A percentile compares a stretch with the other conserved stretches of the same genome.
phyloP scores from a whole-genome alignment of 1,140 invertebrate genomes.

The Drosophila pandora region DNA sequence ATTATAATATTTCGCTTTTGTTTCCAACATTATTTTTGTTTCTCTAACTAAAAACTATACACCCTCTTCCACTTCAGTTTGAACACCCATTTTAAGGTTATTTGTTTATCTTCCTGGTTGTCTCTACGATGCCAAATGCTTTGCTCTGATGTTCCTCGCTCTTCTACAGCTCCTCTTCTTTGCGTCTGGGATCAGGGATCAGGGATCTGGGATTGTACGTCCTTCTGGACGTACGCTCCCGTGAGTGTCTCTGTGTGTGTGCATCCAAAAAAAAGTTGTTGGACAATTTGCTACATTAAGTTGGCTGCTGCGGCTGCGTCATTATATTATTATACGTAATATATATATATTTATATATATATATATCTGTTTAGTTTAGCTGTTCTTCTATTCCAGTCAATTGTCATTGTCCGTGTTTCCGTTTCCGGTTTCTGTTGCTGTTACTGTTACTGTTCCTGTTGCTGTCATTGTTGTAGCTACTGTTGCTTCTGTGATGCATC shows the following conservation, averaged over 20 bases:
- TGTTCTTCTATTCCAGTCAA: neutral
- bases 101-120: neutral
- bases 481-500: slow-evolving; percentile 34
- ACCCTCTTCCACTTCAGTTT: slow-evolving; percentile 63
- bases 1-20: slow-evolving; percentile 30
- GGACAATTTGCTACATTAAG: slow-evolving; percentile 62
- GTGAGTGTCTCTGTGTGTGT: slow-evolving; percentile 8
- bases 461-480: slow-evolving; percentile 20
- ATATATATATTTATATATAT: neutral
- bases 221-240: slow-evolving; percentile 7
- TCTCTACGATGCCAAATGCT: slow-evolving; percentile 41
- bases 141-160: slow-evolving; percentile 25
- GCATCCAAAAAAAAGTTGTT: slow-evolving; percentile 34
- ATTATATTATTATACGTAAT: slow-evolving; percentile 17
- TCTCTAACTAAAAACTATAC: slow-evolving; percentile 80
- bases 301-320: slow-evolving; percentile 57
- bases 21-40: slow-evolving; percentile 12
- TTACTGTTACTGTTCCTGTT: slow-evolving; percentile 7
- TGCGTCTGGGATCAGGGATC: too few relatives aligned
- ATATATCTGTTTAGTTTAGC: slow-evolving; percentile 4
- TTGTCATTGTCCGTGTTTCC: slow-evolving; percentile 10
- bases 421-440: neutral
- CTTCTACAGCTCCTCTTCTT: neutral
- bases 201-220: slow-evolving; percentile 4
- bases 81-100: slow-evolving; percentile 26